These are phyloP conservation scores for Monoplex corrugatus DNA, from an alignment of 2,888 invertebrate genomes.

Conservation along the genomic window DNA sequence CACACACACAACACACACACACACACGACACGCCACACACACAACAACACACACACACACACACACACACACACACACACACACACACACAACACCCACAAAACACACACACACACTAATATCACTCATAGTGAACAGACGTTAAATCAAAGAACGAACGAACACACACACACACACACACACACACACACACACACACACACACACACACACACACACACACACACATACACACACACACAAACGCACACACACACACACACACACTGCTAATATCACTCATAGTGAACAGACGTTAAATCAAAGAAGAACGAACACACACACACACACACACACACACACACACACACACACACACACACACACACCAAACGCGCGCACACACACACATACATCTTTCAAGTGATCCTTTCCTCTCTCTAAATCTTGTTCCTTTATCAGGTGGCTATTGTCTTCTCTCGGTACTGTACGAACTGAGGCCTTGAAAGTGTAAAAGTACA, in stretches of 20 bases:
- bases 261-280: not conserved
- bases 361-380: no score
- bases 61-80: not conserved
- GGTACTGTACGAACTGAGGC: no score
- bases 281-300: not conserved
- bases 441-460: no score
- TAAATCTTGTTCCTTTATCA: no score
- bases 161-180: not conserved
- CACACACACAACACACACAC: no score
- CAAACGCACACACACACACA: slow-evolving; percentile 18
- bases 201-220: slow-evolving; percentile 7
- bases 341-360: not conserved
- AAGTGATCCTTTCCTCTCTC: no score
- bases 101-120: no score
- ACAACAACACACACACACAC: not conserved
- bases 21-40: no score
- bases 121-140: no score
- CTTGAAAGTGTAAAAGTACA: no score
- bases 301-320: not conserved
- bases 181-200: not conserved
- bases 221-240: slow-evolving; percentile 36
- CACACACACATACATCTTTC: no score
- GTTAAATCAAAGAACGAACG: not conserved
- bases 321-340: not conserved
- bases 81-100: no score